Evolutionary conservation across 2,888 invertebrate genomes (phyloP), one percentile per base, ranked within the genome.

Genomic region (Chloromyia formosa): DNA sequence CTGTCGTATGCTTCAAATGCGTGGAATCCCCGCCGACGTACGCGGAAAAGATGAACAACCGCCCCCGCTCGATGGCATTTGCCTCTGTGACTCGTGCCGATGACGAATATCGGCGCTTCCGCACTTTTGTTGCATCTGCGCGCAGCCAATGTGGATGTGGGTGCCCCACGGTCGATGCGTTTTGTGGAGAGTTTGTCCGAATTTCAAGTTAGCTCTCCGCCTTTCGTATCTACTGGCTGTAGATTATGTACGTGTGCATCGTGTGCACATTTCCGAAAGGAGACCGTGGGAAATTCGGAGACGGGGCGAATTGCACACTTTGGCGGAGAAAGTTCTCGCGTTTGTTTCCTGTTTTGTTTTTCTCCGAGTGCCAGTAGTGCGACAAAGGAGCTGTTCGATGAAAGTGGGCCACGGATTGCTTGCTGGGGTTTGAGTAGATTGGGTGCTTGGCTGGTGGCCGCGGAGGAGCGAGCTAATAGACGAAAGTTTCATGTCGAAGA

Each of bases 51-150:
- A 12, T n/a, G 60, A 27, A 10, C 23, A 35, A 23, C 60, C 60
- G 23, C 60, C 60, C 60, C 60, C 60, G 60, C 60, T 20, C 56
- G 56, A 22, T n/a, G 49, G 12, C 12, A 49, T 49, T 3, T n/a
- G 49, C 42, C 42, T n/a, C n/a, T n/a, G 12, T 49, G 14, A 49
- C 49, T n/a, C 49, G 49, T n/a, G 49, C 14, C 49, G 49, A 49
- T 3, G 49, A n/a, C 49, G 2, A 12, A n/a, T 3, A 23, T 23
- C 27, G 60, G 14, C 27, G 60, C 23, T 60, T 60, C 60, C 60
- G 60, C 60, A 60, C 56, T 60, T n/a, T 60, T 60, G 23, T 23
- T 18, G 56, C 60, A 23, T 10, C 9, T 60, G 60, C 60, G 60
- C 60, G n/a, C 4, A 14, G 10, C 60, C 58, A 35, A 4, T 35